Conservation (phyloP, 2,113 vertebrate genomes). For the Microtus pennsylvanicus region DNA sequence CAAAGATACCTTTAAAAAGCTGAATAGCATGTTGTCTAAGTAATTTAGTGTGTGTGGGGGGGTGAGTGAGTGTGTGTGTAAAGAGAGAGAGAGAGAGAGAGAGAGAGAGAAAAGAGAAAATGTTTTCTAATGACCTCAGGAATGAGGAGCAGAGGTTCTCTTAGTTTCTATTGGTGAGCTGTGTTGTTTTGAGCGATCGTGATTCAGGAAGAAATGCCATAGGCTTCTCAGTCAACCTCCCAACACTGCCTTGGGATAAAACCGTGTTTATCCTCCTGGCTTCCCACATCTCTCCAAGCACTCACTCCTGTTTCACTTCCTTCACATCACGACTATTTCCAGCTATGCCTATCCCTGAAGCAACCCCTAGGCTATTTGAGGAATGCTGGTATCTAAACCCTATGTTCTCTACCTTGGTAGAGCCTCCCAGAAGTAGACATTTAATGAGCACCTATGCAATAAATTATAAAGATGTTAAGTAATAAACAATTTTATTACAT, state of each 20-base stretch:
- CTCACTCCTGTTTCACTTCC: background rate
- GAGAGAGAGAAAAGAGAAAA: background rate
- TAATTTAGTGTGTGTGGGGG: background rate
- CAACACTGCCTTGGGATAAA: background rate
- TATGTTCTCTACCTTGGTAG: background rate
- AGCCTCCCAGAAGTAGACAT: background rate
- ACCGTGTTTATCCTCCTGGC: background rate
- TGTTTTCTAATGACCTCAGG: background rate
- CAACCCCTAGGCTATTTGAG: background rate
- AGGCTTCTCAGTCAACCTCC: background rate
- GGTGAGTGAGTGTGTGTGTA: no score
- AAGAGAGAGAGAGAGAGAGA: no score
- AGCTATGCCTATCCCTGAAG: background rate
- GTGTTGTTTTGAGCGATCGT: background rate
- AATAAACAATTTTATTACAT: background rate
- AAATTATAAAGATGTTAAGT: background rate
- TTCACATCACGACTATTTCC: slow-evolving; percentile 27
- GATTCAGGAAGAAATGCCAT: background rate
- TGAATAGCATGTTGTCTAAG: background rate
- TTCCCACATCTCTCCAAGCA: background rate
- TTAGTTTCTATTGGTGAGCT: background rate
- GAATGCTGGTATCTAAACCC: background rate
- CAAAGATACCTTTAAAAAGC: background rate
- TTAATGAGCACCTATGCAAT: background rate
- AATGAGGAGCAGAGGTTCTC: background rate